Evolutionary conservation across 1,140 invertebrate species (phyloP).

Genomic region (Platorchestia sp.): DNA sequence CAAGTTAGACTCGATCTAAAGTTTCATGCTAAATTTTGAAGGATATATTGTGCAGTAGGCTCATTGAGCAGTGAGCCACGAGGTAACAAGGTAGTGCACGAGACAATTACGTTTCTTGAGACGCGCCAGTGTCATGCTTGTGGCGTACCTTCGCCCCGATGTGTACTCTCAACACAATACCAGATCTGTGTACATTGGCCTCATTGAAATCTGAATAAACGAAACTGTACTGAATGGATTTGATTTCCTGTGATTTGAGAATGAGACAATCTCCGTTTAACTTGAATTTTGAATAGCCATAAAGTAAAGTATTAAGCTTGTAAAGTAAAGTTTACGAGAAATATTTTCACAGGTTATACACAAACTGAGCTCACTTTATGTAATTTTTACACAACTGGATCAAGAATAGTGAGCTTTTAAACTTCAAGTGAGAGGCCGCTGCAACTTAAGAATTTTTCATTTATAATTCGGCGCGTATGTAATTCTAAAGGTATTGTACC

Average conservation of each 20-base stretch:
- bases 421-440: not conserved
- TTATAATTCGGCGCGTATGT: not conserved
- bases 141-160: not conserved
- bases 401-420: too few species aligned
- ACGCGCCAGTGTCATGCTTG: too few species aligned
- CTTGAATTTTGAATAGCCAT: not conserved
- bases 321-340: not conserved
- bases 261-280: not conserved
- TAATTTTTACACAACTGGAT: not conserved
- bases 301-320: not conserved
- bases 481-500: not conserved
- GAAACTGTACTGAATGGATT: not conserved
- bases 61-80: too few species aligned
- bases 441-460: not conserved
- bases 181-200: not conserved
- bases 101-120: not conserved
- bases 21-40: not conserved
- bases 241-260: not conserved
- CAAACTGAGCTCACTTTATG: not conserved
- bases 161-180: too few species aligned
- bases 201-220: not conserved
- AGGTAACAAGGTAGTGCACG: too few species aligned
- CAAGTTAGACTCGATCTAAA: not conserved
- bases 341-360: not conserved
- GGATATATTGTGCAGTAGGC: not conserved